Percentiles rank a stretch among this genome's conserved stretches.
Evolutionary conservation across 1,140 invertebrate species (phyloP).

Genomic region (Eulimnadia texana): DNA sequence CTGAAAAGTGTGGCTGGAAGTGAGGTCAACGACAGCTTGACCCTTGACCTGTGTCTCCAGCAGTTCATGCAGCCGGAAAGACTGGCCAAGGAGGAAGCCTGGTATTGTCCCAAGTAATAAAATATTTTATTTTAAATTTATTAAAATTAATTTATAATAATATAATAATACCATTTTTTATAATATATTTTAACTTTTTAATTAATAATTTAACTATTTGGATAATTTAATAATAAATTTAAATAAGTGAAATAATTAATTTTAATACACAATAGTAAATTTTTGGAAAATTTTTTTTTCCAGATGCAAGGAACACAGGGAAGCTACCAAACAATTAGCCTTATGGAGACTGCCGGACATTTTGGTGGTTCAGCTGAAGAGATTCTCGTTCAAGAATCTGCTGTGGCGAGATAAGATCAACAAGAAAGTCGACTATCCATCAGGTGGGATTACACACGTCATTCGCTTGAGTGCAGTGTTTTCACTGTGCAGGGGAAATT

Average conservation of each 20-base stretch:
- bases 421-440: conserved; percentile 34
- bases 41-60: conserved; percentile 34
- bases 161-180: no score
- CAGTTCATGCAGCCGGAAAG: conserved; percentile 40
- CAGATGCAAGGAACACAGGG: conserved; percentile 30
- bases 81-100: conserved; percentile 36
- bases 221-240: no score
- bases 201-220: no score
- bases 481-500: no score
- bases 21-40: conserved; percentile 23
- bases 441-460: no score
- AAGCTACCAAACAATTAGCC: conserved; percentile 32
- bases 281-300: background rate
- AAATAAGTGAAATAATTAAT: no score
- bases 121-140: background rate
- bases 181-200: no score
- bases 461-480: no score
- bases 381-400: conserved; percentile 31
- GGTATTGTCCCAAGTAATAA: conserved; percentile 28
- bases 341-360: conserved; percentile 31
- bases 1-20: background rate
- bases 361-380: conserved; percentile 32
- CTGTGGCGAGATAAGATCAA: conserved; percentile 35
- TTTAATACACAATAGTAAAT: no score
- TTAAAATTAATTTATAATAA: background rate